Evolutionary conservation across 2,888 invertebrate species (phyloP).

Genomic region (Tetropium fuscum): DNA sequence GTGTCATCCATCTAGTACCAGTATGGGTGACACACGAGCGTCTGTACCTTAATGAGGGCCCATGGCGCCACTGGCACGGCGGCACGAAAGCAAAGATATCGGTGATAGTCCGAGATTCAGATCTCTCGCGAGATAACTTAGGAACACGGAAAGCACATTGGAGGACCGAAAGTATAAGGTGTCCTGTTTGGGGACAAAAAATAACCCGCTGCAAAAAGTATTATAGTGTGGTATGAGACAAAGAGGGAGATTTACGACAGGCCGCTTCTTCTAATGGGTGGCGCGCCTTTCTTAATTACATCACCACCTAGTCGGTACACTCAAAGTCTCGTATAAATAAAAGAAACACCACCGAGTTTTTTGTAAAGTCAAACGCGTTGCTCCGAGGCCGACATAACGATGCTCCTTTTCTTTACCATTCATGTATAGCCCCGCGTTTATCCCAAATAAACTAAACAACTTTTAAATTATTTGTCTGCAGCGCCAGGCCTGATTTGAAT

Average conservation of each 20-base stretch:
- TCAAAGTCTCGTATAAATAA: conserved; percentile 64
- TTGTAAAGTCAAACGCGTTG: conserved; percentile 39
- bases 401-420: conserved; percentile 45
- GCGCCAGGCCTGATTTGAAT: conserved; percentile 48
- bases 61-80: conserved; percentile 65
- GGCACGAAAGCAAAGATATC: conserved; percentile 63
- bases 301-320: conserved; percentile 64
- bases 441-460: conserved; percentile 54
- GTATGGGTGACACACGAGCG: conserved; percentile 48
- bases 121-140: conserved; percentile 63
- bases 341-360: conserved; percentile 61
- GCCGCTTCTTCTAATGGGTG: conserved; percentile 64
- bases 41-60: conserved; percentile 59
- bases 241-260: conserved; percentile 64
- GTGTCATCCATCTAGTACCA: conserved; percentile 47
- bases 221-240: conserved; percentile 57
- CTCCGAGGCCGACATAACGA: conserved; percentile 24
- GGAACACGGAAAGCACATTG: conserved; percentile 64
- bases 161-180: conserved; percentile 59
- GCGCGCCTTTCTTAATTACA: conserved; percentile 65
- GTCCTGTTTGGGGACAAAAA: conserved; percentile 51
- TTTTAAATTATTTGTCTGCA: conserved; percentile 59
- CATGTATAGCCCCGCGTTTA: conserved; percentile 46
- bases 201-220: conserved; percentile 55
- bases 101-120: conserved; percentile 63